Conservation (phyloP, 2,797 vertebrate genomes). For the Fistularia tabacaria region DNA sequence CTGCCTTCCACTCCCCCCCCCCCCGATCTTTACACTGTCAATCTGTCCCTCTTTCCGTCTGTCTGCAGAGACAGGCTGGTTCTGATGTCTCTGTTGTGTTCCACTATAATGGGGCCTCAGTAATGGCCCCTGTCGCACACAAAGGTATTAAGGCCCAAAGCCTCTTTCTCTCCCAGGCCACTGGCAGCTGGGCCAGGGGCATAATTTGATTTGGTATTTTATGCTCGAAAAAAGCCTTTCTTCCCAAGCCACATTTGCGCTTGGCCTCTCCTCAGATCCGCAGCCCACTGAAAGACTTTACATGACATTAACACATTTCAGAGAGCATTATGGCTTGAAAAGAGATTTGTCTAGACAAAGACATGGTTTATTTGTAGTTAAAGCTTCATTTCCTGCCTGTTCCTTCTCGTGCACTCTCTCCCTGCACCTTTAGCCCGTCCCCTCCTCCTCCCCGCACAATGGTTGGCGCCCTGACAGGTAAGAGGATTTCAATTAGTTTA, state of each 20-base stretch:
- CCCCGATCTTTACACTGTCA: conserved; percentile 16
- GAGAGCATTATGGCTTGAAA: conserved; percentile 79
- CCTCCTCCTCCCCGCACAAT: conserved; percentile 52
- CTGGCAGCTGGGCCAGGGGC: conserved; percentile 75
- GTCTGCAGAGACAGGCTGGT: conserved; percentile 33
- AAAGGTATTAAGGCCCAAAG: conserved; percentile 70
- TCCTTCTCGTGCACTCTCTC: conserved; percentile 62
- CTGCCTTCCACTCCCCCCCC: conserved; percentile 6
- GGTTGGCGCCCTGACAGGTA: conserved; percentile 74
- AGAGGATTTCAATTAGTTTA: conserved; percentile 83
- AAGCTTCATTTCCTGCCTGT: conserved; percentile 81
- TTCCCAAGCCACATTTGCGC: conserved; percentile 65
- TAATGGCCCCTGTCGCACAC: conserved; percentile 75
- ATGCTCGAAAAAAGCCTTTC: conserved; percentile 77
- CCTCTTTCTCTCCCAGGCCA: conserved; percentile 48
- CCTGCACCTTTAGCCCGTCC: conserved; percentile 50
- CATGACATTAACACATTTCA: conserved; percentile 84
- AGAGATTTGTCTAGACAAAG: conserved; percentile 84
- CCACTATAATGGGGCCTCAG: conserved; percentile 55
- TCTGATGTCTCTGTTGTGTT: conserved; percentile 64
- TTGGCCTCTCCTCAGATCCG: conserved; percentile 63
- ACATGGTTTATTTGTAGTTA: conserved; percentile 82
- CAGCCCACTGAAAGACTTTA: conserved; percentile 77
- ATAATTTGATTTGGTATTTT: conserved; percentile 82
- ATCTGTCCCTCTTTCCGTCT: conserved; percentile 24